phyloP scores from a whole-genome alignment of 2,113 vertebrate species.

The Crocuta crocuta region DNA sequence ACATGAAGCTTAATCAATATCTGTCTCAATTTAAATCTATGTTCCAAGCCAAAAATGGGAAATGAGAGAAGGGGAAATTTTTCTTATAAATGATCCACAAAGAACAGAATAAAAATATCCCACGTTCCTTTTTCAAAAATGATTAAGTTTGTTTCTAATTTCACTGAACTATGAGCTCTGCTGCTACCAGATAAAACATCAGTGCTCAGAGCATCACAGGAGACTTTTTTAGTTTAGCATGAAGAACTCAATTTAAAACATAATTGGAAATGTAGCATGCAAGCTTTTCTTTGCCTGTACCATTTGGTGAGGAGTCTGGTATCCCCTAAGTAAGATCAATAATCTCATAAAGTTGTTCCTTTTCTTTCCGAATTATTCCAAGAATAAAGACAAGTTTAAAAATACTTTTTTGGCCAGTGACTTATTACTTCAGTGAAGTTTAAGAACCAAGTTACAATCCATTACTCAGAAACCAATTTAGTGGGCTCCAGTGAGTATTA shows the following conservation, averaged over 20 bases:
- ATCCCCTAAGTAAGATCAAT: not conserved
- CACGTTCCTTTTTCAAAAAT: conserved; percentile 23
- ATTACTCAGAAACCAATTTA: conserved; percentile 32
- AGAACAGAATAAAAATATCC: not conserved
- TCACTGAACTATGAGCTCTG: not conserved
- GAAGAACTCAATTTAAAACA: not conserved
- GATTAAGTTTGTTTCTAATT: conserved; percentile 2
- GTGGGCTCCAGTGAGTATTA: not conserved
- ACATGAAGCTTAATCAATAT: not conserved
- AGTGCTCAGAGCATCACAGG: not conserved
- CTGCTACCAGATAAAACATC: not conserved
- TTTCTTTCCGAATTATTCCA: conserved; percentile 27
- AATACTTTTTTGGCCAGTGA: conserved; percentile 31
- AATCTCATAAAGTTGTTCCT: not conserved
- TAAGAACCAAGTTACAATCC: conserved; percentile 33
- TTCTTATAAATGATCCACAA: conserved; percentile 27
- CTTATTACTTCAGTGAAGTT: conserved; percentile 1
- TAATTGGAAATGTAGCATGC: not conserved
- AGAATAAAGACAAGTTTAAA: conserved; percentile 51
- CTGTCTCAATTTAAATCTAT: conserved; percentile 35
- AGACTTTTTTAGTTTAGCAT: not conserved
- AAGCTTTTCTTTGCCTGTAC: not conserved
- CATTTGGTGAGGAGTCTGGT: not conserved
- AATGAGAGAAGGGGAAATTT: not conserved
- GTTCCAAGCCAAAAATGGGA: conserved; percentile 27